phyloP scores from a whole-genome alignment of 2,888 invertebrate genomes.

The Euproctis similis region DNA sequence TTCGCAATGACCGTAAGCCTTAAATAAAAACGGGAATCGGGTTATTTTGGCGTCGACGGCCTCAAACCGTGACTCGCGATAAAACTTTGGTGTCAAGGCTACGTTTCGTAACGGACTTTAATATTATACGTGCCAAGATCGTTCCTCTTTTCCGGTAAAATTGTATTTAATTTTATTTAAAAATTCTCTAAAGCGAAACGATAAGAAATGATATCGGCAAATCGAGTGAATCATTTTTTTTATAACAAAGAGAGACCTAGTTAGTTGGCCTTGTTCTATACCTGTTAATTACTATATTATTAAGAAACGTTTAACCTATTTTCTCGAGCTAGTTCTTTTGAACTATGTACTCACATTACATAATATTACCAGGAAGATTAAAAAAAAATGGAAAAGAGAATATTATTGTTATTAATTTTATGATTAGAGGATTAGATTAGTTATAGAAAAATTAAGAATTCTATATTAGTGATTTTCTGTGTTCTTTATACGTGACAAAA shows the following conservation, averaged over 20 bases:
- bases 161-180: too few species aligned
- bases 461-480: too few species aligned
- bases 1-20: slow-evolving; percentile 43
- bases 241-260: slow-evolving; percentile 39
- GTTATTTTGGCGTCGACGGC: slow-evolving; percentile 59
- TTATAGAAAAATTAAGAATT: too few species aligned
- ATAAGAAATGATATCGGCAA: slow-evolving; percentile 24
- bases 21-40: slow-evolving; percentile 46
- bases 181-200: slow-evolving; percentile 28
- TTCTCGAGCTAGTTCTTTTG: slow-evolving; percentile 50
- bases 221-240: slow-evolving; percentile 21
- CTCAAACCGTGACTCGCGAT: slow-evolving; percentile 62
- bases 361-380: slow-evolving; percentile 47
- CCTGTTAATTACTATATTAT: slow-evolving; percentile 63
- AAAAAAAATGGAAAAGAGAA: too few species aligned
- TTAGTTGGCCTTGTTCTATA: slow-evolving; percentile 46
- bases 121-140: slow-evolving; percentile 59
- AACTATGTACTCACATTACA: slow-evolving; percentile 36
- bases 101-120: slow-evolving; percentile 50
- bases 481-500: too few species aligned
- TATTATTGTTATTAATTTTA: too few species aligned
- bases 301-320: slow-evolving; percentile 71
- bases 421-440: too few species aligned
- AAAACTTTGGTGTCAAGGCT: slow-evolving; percentile 71
- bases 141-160: slow-evolving; percentile 43